Conservation (phyloP, 37 sponge, comb jelly and placozoan species). For the Theonella swinhoei region DNA sequence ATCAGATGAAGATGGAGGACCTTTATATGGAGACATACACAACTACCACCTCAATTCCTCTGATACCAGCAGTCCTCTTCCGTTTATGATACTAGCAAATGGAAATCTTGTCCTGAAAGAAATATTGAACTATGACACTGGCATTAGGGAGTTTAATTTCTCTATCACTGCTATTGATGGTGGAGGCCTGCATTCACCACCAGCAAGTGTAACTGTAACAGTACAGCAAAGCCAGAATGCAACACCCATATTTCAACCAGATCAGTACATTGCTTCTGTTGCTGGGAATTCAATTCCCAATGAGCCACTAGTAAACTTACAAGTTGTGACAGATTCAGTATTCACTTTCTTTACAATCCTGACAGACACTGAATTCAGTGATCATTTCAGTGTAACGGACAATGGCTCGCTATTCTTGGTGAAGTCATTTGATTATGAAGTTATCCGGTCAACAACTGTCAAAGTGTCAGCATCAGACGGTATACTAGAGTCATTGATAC, state of each 20-base stretch:
- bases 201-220: slow-evolving; percentile 22
- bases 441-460: slow-evolving; percentile 5
- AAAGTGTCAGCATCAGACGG: slow-evolving; percentile 39
- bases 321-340: slow-evolving; percentile 17
- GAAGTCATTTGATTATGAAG: slow-evolving; percentile 48
- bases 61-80: not conserved
- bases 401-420: slow-evolving; percentile 17
- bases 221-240: slow-evolving; percentile 40
- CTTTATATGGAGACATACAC: slow-evolving; percentile 32
- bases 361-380: not conserved
- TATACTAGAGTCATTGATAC: slow-evolving; percentile 16
- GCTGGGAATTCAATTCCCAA: slow-evolving; percentile 44
- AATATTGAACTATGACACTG: slow-evolving; percentile 63
- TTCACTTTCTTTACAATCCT: not conserved
- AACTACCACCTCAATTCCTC: slow-evolving; percentile 10
- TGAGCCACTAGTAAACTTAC: slow-evolving; percentile 20
- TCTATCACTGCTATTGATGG: slow-evolving; percentile 60
- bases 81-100: slow-evolving; percentile 30
- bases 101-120: slow-evolving; percentile 39
- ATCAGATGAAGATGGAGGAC: slow-evolving; percentile 45
- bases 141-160: slow-evolving; percentile 15
- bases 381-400: slow-evolving; percentile 5
- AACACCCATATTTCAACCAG: slow-evolving; percentile 29
- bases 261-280: slow-evolving; percentile 23
- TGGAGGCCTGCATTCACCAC: slow-evolving; percentile 43